Evolutionary conservation across 2,888 invertebrate species (phyloP).

Genomic region (Conistra vaccinii): DNA sequence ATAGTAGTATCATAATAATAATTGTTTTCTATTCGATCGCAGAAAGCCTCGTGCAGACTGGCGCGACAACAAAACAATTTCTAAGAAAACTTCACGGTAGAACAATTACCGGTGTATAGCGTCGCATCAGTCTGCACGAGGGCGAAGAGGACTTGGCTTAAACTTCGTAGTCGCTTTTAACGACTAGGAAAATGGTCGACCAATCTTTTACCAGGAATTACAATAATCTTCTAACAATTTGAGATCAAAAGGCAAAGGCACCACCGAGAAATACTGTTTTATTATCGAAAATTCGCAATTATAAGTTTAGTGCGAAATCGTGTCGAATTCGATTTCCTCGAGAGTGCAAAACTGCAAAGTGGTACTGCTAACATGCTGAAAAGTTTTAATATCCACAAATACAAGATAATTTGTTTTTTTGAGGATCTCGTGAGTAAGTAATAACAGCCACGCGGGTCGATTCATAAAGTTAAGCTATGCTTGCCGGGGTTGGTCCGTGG

Average conservation of each 20-base stretch:
- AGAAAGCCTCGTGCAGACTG: no score
- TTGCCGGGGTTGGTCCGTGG: no score
- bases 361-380: not conserved
- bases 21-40: not conserved
- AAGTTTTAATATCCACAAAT: not conserved
- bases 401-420: not conserved
- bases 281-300: not conserved
- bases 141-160: no score
- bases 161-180: no score
- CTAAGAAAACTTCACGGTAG: no score
- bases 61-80: no score
- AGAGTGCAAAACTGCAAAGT: not conserved
- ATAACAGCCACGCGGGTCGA: no score
- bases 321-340: not conserved
- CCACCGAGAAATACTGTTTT: not conserved
- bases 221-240: conserved; percentile 6
- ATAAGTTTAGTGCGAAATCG: no score
- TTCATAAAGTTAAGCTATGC: no score
- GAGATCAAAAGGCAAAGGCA: conserved; percentile 12
- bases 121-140: no score
- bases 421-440: no score
- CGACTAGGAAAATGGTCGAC: not conserved
- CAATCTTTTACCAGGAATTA: conserved; percentile 6
- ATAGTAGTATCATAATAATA: not conserved
- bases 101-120: no score